These are phyloP conservation scores for Clarias pachynema DNA, from an alignment of 2,797 vertebrate species.

Conservation along the genomic window DNA sequence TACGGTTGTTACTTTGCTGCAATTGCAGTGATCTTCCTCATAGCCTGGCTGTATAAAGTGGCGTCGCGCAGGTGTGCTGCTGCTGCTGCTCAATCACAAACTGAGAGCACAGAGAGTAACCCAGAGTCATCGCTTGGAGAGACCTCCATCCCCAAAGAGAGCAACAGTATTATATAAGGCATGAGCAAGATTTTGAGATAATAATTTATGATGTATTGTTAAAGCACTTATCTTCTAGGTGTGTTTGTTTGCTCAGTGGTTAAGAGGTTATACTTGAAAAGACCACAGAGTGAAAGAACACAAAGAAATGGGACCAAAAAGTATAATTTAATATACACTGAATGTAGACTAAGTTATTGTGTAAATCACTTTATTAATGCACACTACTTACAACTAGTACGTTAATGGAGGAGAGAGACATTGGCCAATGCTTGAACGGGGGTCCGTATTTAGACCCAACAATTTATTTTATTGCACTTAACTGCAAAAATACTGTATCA, in stretches of 20 bases:
- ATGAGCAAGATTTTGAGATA: neutral
- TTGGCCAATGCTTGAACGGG: too few species aligned
- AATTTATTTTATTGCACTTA: neutral
- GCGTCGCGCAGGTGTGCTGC: slow-evolving; percentile 61
- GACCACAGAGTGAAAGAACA: neutral
- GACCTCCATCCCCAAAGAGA: neutral
- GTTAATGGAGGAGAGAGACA: neutral
- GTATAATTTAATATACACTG: neutral
- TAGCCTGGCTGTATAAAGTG: slow-evolving; percentile 77
- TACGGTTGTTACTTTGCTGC: slow-evolving; percentile 87
- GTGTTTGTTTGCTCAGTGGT: neutral
- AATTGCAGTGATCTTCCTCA: slow-evolving; percentile 86
- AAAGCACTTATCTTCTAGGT: neutral
- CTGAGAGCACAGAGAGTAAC: slow-evolving; percentile 10
- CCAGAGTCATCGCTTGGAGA: neutral
- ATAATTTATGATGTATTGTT: neutral
- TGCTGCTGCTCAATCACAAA: slow-evolving; percentile 11
- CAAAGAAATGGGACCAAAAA: neutral
- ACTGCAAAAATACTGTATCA: neutral
- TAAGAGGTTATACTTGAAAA: neutral
- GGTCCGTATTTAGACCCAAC: neutral
- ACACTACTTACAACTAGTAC: neutral
- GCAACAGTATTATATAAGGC: neutral
- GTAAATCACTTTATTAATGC: neutral
- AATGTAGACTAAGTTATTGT: too few species aligned